Evolutionary conservation across 2,888 invertebrate species (phyloP).

Genomic region (Oscheius myriophilus): DNA sequence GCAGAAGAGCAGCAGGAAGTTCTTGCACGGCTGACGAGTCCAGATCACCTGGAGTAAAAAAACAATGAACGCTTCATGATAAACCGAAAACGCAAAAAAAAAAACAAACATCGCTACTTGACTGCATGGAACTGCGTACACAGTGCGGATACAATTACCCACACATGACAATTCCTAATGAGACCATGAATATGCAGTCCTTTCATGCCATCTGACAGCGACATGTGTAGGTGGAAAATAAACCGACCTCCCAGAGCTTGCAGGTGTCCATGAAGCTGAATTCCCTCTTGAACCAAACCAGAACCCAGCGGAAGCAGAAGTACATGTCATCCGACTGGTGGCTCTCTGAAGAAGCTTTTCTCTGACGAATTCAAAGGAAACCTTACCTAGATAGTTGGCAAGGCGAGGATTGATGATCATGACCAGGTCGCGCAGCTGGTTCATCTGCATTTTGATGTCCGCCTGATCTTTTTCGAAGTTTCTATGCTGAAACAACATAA

Average conservation of each 20-base stretch:
- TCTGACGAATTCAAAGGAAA: conserved; percentile 10
- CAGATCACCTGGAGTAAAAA: conserved; percentile 77
- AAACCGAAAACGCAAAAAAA: not conserved
- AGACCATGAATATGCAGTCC: no score
- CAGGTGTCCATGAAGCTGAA: conserved; percentile 84
- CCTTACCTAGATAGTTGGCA: conserved; percentile 81
- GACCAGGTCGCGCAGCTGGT: conserved; percentile 84
- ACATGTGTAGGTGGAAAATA: not conserved
- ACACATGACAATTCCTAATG: no score
- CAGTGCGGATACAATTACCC: no score
- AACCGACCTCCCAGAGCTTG: conserved; percentile 77
- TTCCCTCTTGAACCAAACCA: conserved; percentile 94
- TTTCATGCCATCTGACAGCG: not conserved
- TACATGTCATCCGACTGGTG: conserved; percentile 95
- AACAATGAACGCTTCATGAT: not conserved
- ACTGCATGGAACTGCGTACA: no score
- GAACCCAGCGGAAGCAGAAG: conserved; percentile 97
- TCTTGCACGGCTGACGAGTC: conserved; percentile 91
- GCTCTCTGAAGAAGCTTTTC: conserved; percentile 73
- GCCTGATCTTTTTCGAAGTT: conserved; percentile 98
- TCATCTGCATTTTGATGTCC: conserved; percentile 91
- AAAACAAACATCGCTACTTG: no score
- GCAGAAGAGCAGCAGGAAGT: conserved; percentile 92
- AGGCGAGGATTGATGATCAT: conserved; percentile 85
- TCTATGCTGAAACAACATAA: conserved; percentile 76